These are phyloP conservation scores for Cactoblastis cactorum DNA, from an alignment of 2,888 invertebrate species.

Conservation along the genomic window DNA sequence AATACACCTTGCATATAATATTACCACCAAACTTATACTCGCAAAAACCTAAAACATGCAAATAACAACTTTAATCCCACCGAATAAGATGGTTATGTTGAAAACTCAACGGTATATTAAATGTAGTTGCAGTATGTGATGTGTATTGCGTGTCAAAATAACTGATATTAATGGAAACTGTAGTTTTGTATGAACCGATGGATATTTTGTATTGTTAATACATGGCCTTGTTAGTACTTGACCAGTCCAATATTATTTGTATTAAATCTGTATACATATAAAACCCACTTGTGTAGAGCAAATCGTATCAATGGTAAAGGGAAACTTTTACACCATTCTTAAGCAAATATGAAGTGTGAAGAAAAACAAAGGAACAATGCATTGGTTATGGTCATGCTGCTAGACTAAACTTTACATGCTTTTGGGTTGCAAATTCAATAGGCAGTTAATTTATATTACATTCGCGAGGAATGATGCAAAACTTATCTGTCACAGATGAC, in stretches of 20 bases:
- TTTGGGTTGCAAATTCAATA: neutral
- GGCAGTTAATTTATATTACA: neutral
- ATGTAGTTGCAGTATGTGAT: constrained; percentile 26
- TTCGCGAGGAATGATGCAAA: neutral
- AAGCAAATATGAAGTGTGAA: neutral
- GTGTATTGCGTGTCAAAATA: constrained; percentile 62
- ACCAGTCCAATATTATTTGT: constrained; percentile 15
- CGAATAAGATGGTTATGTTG: constrained; percentile 25
- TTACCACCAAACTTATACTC: constrained; percentile 36
- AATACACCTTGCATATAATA: constrained; percentile 72
- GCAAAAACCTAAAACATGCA: constrained; percentile 43
- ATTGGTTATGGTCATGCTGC: neutral
- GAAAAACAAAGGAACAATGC: neutral
- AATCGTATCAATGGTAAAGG: neutral
- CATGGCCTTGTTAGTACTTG: constrained; percentile 38
- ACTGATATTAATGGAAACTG: constrained; percentile 59
- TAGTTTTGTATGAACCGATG: constrained; percentile 55
- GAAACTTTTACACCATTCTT: neutral
- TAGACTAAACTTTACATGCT: neutral
- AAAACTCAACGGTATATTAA: constrained; percentile 23
- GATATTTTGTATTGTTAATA: constrained; percentile 32
- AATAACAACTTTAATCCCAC: constrained; percentile 40
- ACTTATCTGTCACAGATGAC: neutral
- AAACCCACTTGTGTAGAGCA: neutral
- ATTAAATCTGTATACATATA: constrained; percentile 8